Base-by-base conservation (phyloP, 2,797 vertebrate genomes). In the Pagetopsis macropterus region DNA sequence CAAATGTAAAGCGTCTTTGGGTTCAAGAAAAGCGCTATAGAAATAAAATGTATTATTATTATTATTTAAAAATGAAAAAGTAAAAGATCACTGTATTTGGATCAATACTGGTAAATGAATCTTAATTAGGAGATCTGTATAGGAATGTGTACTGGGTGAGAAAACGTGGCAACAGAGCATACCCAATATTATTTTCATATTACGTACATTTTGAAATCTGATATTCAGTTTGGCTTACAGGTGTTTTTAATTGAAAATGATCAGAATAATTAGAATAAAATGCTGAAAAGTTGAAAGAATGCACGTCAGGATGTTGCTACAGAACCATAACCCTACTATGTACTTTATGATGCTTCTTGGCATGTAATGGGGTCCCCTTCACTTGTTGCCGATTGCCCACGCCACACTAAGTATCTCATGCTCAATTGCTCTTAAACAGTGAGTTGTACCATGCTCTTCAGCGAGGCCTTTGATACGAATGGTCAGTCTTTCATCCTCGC, bases 371-470 rank as follows among this genome's bases (percentile, higher is more conserved):
- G 2, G 49, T 50, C 70, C 70, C 75, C 65, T 67, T 54, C 41
- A 62, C 51, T 10, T 10, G 45, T 68, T 71, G 51, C 43, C 73
- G 33, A 86, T 84, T 76, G 49, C 68, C 46, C 19, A 9, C 48
- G 5, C 54, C 54, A 31, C 63, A 72, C 61, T 58, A 45, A 48
- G 61, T 40, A 41, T 27, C 65, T 72, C 65, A 68, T 57, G 67
- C 81, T 78, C 56, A 55, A 78, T 54, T 27, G 61, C 75, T 84
- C 55, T 70, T 43, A 27, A 81, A 77, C 64, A 72, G 55, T 76
- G 16, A 52, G 76, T 65, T 43, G 31, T 46, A 17, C 68, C 55
- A 0, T n/a, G 23, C 63, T 81, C 58, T 69, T 40, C 37, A 43
- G 61, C 44, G 51, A 60, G 17, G 3, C 43, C 58, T 76, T 76